A percentile compares a stretch with the other conserved stretches of the same genome.
phyloP scores from a whole-genome alignment of 1,140 invertebrate species.

The Caenorhabditis remanei region DNA sequence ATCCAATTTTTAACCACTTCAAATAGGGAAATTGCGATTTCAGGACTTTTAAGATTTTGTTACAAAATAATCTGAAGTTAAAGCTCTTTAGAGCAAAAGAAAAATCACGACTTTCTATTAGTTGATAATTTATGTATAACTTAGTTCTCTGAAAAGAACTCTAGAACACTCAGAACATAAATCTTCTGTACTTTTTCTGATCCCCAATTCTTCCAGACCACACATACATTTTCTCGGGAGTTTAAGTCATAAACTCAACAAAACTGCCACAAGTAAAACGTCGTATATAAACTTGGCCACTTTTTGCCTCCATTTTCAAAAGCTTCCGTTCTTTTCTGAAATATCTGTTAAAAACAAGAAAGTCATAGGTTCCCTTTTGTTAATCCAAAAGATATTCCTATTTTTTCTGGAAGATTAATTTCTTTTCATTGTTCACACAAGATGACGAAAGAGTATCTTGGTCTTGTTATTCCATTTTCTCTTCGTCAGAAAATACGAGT shows the following conservation, averaged over 20 bases:
- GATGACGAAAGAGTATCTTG: slow-evolving; percentile 10
- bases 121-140: no score
- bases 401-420: slow-evolving; percentile 38
- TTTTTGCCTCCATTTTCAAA: background rate
- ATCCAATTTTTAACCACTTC: no score
- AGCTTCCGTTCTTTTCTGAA: background rate
- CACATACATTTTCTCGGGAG: background rate
- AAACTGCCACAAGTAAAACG: background rate
- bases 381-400: slow-evolving; percentile 24
- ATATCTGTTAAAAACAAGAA: background rate
- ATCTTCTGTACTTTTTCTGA: slow-evolving; percentile 2
- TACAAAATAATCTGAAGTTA: no score
- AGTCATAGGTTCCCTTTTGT: slow-evolving; percentile 1
- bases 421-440: slow-evolving; percentile 27
- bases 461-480: background rate
- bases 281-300: slow-evolving; percentile 2
- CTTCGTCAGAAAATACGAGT: background rate
- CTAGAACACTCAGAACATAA: background rate
- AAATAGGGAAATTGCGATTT: no score
- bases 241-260: background rate
- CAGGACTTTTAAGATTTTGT: no score
- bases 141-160: no score
- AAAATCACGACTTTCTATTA: no score
- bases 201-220: background rate
- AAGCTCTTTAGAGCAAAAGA: no score